Percentiles rank a stretch among this genome's conserved stretches.
Conservation (phyloP, 2,113 vertebrate genomes). For the Enhydra lutris region DNA sequence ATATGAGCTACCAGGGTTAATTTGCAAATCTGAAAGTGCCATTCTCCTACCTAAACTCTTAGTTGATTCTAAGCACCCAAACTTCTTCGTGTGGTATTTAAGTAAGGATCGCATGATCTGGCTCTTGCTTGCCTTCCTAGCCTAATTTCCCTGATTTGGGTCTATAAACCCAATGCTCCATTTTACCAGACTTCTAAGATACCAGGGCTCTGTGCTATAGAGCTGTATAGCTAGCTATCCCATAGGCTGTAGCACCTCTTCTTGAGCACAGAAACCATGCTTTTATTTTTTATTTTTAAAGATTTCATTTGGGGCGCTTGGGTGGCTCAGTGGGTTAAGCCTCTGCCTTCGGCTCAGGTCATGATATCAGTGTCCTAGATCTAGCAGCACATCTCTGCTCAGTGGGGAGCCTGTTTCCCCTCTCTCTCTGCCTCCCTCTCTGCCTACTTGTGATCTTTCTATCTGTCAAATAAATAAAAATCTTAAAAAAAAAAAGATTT, state of each 20-base stretch:
- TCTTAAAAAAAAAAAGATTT: background rate
- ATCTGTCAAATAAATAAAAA: too few relatives aligned
- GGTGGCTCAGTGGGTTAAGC: too few relatives aligned
- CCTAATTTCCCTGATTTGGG: background rate
- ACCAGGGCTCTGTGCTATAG: background rate
- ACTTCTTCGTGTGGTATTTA: background rate
- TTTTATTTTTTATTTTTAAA: background rate
- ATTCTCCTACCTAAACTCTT: conserved; percentile 4
- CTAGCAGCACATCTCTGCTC: too few relatives aligned
- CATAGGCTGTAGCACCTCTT: background rate
- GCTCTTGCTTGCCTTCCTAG: background rate
- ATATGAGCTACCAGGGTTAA: background rate
- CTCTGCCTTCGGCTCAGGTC: too few relatives aligned
- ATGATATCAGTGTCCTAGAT: too few relatives aligned
- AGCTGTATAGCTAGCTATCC: background rate
- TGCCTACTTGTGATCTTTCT: too few relatives aligned
- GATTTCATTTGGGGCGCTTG: background rate
- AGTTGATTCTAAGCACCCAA: background rate
- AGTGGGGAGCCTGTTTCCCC: too few relatives aligned
- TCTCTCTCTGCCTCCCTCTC: too few relatives aligned
- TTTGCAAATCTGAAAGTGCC: background rate
- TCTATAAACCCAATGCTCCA: background rate
- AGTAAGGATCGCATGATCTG: background rate
- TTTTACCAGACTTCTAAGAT: background rate
- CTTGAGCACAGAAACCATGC: background rate